Percentiles rank a stretch among this genome's conserved stretches.
phyloP scores from a whole-genome alignment of 2,113 vertebrate species.

The Syngnathus typhle region DNA sequence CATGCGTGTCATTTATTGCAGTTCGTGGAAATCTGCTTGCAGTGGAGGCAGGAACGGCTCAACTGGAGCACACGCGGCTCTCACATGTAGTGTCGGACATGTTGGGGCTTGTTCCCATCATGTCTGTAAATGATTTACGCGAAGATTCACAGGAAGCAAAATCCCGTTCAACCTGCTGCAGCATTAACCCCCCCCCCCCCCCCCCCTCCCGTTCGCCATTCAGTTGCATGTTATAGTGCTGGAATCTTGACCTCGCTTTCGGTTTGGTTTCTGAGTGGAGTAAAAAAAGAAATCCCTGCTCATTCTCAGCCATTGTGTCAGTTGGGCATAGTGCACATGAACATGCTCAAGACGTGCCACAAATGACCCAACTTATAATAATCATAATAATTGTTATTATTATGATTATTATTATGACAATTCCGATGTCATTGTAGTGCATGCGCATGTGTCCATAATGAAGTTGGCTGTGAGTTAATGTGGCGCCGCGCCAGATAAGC shows the following conservation, averaged over 20 bases:
- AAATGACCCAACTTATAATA: no score
- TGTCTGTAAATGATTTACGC: conserved; percentile 58
- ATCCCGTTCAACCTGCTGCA: conserved; percentile 12
- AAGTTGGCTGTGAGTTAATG: background rate
- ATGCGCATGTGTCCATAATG: background rate
- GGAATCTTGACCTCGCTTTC: conserved; percentile 10
- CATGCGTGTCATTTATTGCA: conserved; percentile 9
- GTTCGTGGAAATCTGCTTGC: conserved; percentile 28
- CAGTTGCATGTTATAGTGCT: background rate
- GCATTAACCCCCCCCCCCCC: background rate
- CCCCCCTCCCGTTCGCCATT: background rate
- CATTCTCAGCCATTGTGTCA: conserved; percentile 9
- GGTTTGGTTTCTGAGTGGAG: background rate
- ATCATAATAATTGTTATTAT: no score
- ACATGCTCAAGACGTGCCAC: no score
- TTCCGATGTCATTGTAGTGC: background rate
- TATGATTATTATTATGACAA: no score
- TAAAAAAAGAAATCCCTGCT: conserved; percentile 7
- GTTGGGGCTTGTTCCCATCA: conserved; percentile 45
- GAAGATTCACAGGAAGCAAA: conserved; percentile 47
- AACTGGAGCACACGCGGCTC: conserved; percentile 14
- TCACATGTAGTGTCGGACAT: conserved; percentile 16
- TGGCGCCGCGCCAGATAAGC: background rate
- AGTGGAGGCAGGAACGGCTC: background rate
- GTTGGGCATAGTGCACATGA: background rate